Base-by-base conservation (phyloP, 2,888 invertebrate species). In the Melieria omissa region DNA sequence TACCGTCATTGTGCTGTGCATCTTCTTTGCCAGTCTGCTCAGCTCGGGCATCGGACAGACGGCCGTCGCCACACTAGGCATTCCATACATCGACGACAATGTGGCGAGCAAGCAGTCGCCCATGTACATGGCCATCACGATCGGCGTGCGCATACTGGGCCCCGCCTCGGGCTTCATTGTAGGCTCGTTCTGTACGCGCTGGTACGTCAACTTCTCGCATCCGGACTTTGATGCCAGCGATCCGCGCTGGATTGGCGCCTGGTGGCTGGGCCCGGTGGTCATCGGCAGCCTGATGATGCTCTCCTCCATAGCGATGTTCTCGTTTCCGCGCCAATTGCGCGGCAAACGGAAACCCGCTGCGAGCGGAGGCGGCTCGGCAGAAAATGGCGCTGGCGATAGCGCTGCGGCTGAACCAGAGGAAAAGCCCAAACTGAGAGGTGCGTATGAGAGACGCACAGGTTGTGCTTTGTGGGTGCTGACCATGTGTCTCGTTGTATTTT, bases 241-340 rank as follows among this genome's bases (percentile, higher is more conserved):
- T 88, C 94, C 95, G 5, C 89, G 93, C 86, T 98, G 97, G 96
- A 94, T 98, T 63, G 97, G 98, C 65, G 98, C 98, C 60, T 98
- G 98, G 98, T 98, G 98, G 98, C 89, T 98, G 73, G 86, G 95
- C 62, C 90, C 95, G 84, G 93, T 96, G 76, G 89, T 97, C 80
- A 95, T 97, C 81, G 94, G 96, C 2, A 91, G 92, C 1, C 89
- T 96, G 79, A 91, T 97, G 82, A 90, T 96, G 85, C 79, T 97
- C 71, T 92, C 96, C 70, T 93, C 96, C 1, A 87, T 93, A 67
- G 92, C 95, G 69, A 95, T 98, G 94, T 95, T 96, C 88, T 94
- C 94, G 77, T 97, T 97, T 87, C 97, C 97, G 73, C 91, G 92
- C 76, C 90, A 93, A 84, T 89, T 97, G 84, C 90, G 90, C 57